Conservation (phyloP, 2,888 invertebrate species). For the Lobophora halterata region DNA sequence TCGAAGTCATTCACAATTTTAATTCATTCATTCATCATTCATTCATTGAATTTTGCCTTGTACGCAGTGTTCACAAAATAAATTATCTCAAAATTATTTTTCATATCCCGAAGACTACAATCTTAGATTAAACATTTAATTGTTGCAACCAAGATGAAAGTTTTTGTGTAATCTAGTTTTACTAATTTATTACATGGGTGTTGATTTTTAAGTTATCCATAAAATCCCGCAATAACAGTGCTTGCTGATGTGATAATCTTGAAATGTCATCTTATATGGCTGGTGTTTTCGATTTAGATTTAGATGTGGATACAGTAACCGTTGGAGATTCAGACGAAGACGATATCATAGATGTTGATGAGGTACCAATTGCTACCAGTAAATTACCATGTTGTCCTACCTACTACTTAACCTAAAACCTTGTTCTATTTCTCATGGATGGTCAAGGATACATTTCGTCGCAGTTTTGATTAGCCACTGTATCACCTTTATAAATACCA, state of each 20-base stretch:
- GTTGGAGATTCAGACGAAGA: conserved; percentile 91
- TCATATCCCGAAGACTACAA: no score
- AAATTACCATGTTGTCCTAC: conserved; percentile 17
- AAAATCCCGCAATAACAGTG: conserved; percentile 41
- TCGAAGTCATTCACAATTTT: neutral
- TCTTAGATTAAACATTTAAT: no score
- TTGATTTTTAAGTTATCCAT: conserved; percentile 7
- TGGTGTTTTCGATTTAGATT: conserved; percentile 96
- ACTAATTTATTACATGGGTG: neutral
- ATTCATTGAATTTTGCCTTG: conserved; percentile 3
- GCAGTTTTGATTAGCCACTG: conserved; percentile 32
- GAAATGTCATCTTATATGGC: conserved; percentile 86
- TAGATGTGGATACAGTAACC: conserved; percentile 83
- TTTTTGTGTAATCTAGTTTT: neutral
- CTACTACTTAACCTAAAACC: conserved; percentile 62
- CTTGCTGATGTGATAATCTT: conserved; percentile 75
- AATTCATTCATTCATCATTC: conserved; percentile 5
- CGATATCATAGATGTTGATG: conserved; percentile 93
- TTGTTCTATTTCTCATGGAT: conserved; percentile 82
- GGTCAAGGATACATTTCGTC: conserved; percentile 50
- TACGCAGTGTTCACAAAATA: conserved; percentile 7
- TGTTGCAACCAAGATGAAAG: no score
- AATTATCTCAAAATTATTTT: conserved; percentile 5
- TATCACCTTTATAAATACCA: conserved; percentile 12
- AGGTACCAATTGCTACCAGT: conserved; percentile 81